Base-by-base conservation (phyloP, 92 coral and sea anemone genomes). In the Porites rus region DNA sequence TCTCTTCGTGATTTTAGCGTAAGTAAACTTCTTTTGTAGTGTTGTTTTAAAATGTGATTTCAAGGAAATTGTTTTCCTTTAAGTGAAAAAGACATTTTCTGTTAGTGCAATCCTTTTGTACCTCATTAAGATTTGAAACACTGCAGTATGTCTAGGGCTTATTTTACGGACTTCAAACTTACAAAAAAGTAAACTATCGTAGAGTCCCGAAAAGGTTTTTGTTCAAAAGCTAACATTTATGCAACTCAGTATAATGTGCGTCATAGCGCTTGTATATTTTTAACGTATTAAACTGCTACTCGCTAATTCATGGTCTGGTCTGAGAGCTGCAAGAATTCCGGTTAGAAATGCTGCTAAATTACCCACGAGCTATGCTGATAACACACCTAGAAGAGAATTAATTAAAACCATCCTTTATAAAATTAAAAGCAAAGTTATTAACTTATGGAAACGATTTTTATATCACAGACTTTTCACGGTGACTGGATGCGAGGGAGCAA, bases 1-100 rank as follows among this genome's bases (percentile, higher is more conserved):
- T 76, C 75, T 85, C 65, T 56, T 76, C 70, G 88, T 68, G 38
- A 50, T 68, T 69, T 70, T 85, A 12, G 70, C 50, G 88, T 85
- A 85, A 85, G 88, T 85, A 69, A 14, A 76, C 31, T 10, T 10
- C 13, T n/a, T 22, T 20, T 46, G 19, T 38, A 10, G 51, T 66
- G 75, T 76, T 54, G 14, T 19, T 68, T 22, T 52, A 53, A 46
- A 10, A 24, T 56, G 2, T 50, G 7, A 7, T 20, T 14, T 13
- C 18, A 51, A 9, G 53, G 22, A 51, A 65, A 21, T 51, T 4
- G 10, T 8, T 21, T 20, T 0, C 46, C 12, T 46, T 83, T 2
- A 10, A 20, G 59, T 72, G 52, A 19, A 58, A 19, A 59, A 58
- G 51, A 2, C 70, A 51, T 38, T 31, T 17, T 22, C 4, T 56